Base-by-base conservation (phyloP, 2,888 invertebrate species). In the Orchesella flavescens region DNA sequence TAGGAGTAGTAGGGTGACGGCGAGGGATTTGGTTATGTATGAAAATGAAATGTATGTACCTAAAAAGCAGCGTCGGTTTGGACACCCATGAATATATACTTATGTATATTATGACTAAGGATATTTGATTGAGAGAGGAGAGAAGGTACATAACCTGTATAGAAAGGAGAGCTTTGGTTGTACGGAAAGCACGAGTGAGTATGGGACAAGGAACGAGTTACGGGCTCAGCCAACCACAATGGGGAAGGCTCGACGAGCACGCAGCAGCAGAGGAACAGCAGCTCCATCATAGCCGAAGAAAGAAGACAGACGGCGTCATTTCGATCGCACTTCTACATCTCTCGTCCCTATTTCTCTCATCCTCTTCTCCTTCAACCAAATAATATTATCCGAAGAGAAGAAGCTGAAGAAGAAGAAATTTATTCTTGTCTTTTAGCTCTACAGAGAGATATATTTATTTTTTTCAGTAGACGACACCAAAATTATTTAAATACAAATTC, bases 291-390 rank as follows among this genome's bases (percentile, higher is more conserved):
- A 66, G 78, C 46, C 15, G 69, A 82, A 82, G 71, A 68, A 75
- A 43, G 59, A 74, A 74, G 74, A 81, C 81, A 82, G 81, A 82
- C 81, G 81, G 81, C 81, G 81, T 82, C 81, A 71, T 82, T 82
- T 82, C 81, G 81, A 82, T 82, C 81, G 81, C 75, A 75, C 55
- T 73, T 66, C 49, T 71, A 21, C 55, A 43, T 55, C n/a, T 55
- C n/a, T 79, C 81, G 74, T 73, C 81, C 81, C 68, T 81, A 74
- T 66, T 74, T 34, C 63, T 82, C 49, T 55, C 68, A 73, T 75
- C 53, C 63, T 63, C 49, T 55, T 74, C 80, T 75, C 53, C 63
- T 63, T 71, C 78, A 77, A 68, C 77, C 46, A 69, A 63, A 69
- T 46, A 65, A 66, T n/a, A 61, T 65, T 34, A 43, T 34, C 15